Evolutionary conservation across 2,888 invertebrate species (phyloP).

Genomic region (Diplazon laetatorius): DNA sequence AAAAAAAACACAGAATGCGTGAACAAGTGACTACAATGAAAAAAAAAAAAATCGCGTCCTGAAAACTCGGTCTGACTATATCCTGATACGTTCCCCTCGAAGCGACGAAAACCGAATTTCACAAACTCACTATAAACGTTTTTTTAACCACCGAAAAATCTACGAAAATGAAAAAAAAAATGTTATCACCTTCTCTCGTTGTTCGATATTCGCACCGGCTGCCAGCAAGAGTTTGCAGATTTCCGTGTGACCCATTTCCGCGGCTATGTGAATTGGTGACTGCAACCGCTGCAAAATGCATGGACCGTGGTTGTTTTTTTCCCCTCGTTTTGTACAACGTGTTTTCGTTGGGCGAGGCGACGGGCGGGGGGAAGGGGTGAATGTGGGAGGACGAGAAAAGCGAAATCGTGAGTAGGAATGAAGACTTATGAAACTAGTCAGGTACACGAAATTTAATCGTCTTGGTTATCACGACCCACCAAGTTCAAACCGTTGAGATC

Average conservation of each 20-base stretch:
- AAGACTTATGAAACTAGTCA: neutral
- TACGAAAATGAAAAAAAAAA: conserved; percentile 1
- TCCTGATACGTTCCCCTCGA: neutral
- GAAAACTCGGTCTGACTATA: conserved; percentile 21
- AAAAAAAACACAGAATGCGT: too few species aligned
- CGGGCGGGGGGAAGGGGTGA: too few species aligned
- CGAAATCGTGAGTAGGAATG: neutral
- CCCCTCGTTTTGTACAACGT: neutral
- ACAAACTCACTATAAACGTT: neutral
- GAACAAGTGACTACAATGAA: too few species aligned
- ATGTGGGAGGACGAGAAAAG: neutral
- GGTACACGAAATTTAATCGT: conserved; percentile 39
- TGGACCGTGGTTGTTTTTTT: neutral
- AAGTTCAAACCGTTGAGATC: conserved; percentile 89
- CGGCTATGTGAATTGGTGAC: conserved; percentile 92
- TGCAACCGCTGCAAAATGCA: conserved; percentile 85
- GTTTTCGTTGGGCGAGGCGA: neutral
- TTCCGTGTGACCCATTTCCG: conserved; percentile 87
- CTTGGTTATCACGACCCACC: conserved; percentile 83
- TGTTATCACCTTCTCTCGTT: conserved; percentile 83
- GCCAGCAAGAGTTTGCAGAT: conserved; percentile 86
- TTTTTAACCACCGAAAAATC: neutral
- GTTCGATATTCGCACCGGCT: conserved; percentile 88
- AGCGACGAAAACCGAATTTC: neutral
- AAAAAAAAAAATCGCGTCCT: too few species aligned